Percentiles rank a stretch among this genome's conserved stretches.
Evolutionary conservation across 2,888 invertebrate genomes (phyloP).

Genomic region (Myopa tessellatipennis): DNA sequence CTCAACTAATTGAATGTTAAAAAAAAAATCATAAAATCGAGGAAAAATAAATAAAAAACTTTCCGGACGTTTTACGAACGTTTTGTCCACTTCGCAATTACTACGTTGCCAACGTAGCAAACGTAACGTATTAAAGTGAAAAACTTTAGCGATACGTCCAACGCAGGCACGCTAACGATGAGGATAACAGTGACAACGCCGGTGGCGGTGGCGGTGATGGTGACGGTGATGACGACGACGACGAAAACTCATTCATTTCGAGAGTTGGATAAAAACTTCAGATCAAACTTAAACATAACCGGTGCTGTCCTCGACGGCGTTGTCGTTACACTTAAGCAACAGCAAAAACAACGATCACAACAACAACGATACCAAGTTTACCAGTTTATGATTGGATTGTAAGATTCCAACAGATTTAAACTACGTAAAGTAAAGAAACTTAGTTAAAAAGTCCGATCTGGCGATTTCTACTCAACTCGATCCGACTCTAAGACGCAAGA

Average conservation of each 20-base stretch:
- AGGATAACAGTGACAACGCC: background rate
- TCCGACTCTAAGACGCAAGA: background rate
- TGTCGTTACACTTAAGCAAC: background rate
- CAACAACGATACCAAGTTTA: constrained; percentile 14
- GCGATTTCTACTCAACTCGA: background rate
- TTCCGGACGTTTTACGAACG: too few relatives aligned
- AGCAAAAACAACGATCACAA: background rate
- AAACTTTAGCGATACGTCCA: background rate
- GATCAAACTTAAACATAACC: too few relatives aligned
- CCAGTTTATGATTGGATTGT: constrained; percentile 9
- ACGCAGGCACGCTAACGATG: background rate
- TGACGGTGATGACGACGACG: too few relatives aligned
- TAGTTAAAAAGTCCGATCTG: background rate
- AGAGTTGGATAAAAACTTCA: too few relatives aligned
- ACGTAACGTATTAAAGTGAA: too few relatives aligned
- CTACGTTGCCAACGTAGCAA: too few relatives aligned
- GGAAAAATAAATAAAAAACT: too few relatives aligned
- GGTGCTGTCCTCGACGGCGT: too few relatives aligned
- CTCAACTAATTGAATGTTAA: background rate
- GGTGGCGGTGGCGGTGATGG: background rate
- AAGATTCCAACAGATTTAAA: background rate
- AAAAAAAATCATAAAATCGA: background rate
- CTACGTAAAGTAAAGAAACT: background rate
- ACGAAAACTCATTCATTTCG: too few relatives aligned
- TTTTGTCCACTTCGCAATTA: too few relatives aligned